Conservation (phyloP, 2,888 invertebrate genomes). For the Endotricha flammealis region DNA sequence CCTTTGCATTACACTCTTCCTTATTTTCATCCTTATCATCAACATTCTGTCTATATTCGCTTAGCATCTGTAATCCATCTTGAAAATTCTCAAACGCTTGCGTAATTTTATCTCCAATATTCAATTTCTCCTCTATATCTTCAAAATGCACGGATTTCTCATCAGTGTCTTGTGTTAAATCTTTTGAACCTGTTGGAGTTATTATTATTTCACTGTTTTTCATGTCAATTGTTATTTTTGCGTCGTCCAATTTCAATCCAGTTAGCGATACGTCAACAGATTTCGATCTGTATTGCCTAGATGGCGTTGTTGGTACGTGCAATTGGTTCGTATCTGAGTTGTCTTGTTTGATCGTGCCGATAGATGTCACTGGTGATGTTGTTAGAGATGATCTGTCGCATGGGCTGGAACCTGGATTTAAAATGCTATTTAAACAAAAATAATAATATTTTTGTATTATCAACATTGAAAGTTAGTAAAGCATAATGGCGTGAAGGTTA, state of each 20-base stretch:
- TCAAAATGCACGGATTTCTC: slow-evolving; percentile 38
- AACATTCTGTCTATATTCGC: slow-evolving; percentile 35
- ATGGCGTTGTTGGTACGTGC: slow-evolving; percentile 50
- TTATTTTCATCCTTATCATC: slow-evolving; percentile 34
- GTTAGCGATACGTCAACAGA: slow-evolving; percentile 74
- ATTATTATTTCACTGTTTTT: slow-evolving; percentile 65
- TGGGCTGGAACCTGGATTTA: slow-evolving; percentile 64
- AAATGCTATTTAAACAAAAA: slow-evolving; percentile 30
- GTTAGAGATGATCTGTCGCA: slow-evolving; percentile 62
- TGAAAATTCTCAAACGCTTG: slow-evolving; percentile 61
- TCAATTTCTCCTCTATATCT: slow-evolving; percentile 54
- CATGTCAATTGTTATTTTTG: slow-evolving; percentile 61
- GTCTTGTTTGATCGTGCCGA: slow-evolving; percentile 48
- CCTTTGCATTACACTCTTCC: slow-evolving; percentile 44
- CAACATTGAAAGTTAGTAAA: neutral
- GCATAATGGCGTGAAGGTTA: slow-evolving; percentile 9
- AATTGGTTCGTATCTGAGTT: slow-evolving; percentile 53
- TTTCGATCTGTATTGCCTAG: slow-evolving; percentile 72
- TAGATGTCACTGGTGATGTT: slow-evolving; percentile 60
- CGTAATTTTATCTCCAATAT: slow-evolving; percentile 54
- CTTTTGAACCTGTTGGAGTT: slow-evolving; percentile 59
- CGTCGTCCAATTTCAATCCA: slow-evolving; percentile 53
- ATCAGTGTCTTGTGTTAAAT: slow-evolving; percentile 29
- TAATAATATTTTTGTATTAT: slow-evolving; percentile 4
- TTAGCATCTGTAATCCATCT: slow-evolving; percentile 55